Conservation (phyloP, 2,888 invertebrate species). For the Chrysotoxum bicinctum region DNA sequence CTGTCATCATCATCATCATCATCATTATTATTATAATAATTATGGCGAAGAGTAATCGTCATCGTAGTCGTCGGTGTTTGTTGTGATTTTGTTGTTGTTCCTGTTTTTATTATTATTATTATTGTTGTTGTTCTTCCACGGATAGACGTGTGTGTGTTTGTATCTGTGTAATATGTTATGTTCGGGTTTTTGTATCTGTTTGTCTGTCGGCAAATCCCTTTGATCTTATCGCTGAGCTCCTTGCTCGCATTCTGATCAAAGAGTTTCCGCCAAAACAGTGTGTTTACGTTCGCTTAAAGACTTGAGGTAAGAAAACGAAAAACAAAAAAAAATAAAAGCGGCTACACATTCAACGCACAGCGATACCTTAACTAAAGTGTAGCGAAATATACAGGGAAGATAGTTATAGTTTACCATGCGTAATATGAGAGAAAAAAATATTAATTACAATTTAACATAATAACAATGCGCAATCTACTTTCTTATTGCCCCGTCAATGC, state of each 20-base stretch:
- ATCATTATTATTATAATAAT: conserved; percentile 30
- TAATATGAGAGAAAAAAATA: conserved; percentile 49
- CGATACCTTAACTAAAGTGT: conserved; percentile 39
- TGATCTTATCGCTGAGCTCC: conserved; percentile 82
- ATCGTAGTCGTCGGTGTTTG: conserved; percentile 54
- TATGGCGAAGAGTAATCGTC: conserved; percentile 19
- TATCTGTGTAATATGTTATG: conserved; percentile 41
- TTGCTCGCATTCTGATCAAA: conserved; percentile 83
- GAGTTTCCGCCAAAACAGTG: conserved; percentile 81
- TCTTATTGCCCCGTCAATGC: conserved; percentile 18
- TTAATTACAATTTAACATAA: conserved; percentile 72
- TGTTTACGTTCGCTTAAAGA: conserved; percentile 75
- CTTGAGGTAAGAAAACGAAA: conserved; percentile 74
- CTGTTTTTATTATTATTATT: conserved; percentile 53
- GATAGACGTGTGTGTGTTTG: conserved; percentile 2
- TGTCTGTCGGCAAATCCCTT: conserved; percentile 80
- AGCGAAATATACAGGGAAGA: conserved; percentile 63
- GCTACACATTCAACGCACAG: conserved; percentile 51
- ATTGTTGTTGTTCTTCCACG: conserved; percentile 33
- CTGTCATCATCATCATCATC: conserved; percentile 24
- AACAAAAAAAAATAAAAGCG: conserved; percentile 58
- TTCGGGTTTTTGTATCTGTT: conserved; percentile 71
- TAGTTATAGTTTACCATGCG: conserved; percentile 40
- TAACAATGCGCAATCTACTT: conserved; percentile 66
- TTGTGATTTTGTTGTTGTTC: conserved; percentile 66